These are phyloP conservation scores for Oryctes rhinoceros DNA, from an alignment of 1,140 invertebrate genomes.

Conservation along the genomic window DNA sequence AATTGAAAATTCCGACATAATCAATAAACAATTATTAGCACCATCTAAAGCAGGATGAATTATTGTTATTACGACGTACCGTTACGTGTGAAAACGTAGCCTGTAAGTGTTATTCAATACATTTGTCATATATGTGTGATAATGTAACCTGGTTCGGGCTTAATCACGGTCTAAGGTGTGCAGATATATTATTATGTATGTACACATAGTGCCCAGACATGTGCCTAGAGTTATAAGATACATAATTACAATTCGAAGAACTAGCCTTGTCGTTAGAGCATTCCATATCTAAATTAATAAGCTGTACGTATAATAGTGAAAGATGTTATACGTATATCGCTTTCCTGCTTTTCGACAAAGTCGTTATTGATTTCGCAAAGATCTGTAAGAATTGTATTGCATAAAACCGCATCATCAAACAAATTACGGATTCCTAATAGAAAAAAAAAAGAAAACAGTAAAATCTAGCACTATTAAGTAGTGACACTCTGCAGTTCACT, in stretches of 20 bases:
- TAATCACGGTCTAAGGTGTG: slow-evolving; percentile 2
- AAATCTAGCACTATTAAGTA: background rate
- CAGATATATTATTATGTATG: slow-evolving; percentile 6
- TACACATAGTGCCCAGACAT: too few relatives aligned
- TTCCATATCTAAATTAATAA: slow-evolving; percentile 25
- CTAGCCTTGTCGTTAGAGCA: background rate
- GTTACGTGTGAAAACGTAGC: slow-evolving; percentile 18
- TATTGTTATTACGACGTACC: slow-evolving; percentile 15
- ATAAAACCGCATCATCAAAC: too few relatives aligned
- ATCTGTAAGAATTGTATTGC: too few relatives aligned
- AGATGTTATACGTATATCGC: background rate
- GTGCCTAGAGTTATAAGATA: background rate
- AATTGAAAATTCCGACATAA: slow-evolving; percentile 27
- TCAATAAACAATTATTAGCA: slow-evolving; percentile 26
- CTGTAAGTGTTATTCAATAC: slow-evolving; percentile 22
- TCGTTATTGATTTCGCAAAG: background rate
- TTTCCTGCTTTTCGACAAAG: background rate
- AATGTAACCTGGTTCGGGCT: slow-evolving; percentile 8
- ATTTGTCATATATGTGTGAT: slow-evolving; percentile 11
- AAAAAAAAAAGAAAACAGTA: background rate
- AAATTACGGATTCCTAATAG: background rate
- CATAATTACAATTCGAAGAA: slow-evolving; percentile 26
- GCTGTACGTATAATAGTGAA: background rate
- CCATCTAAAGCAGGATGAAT: background rate
- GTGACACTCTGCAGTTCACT: background rate